Evolutionary conservation across 2,888 invertebrate genomes (phyloP), one percentile per base, ranked within the genome.

Genomic region (Watsonalla cultraria): DNA sequence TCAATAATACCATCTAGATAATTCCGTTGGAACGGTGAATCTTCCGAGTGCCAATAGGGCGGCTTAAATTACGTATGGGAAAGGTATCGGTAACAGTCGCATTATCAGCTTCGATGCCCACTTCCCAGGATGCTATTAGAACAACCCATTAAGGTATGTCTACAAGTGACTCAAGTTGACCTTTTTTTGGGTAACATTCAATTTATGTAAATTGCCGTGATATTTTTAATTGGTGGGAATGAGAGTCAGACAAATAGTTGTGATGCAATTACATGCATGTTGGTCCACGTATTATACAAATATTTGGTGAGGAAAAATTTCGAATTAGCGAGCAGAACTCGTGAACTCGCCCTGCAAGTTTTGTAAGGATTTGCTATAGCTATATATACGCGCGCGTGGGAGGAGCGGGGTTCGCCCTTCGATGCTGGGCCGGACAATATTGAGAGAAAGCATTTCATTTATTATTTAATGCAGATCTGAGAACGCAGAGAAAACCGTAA

Each of bases 341-440:
- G 14, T 35, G 14, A 53, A 53, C 53, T 35, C 35, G 48, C 49
- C 45, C 8, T 45, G 49, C 53, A 49, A 48, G 53, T 49, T 53
- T 45, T 49, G 15, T 37, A 39, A 49, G 45, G 49, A 46, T 35
- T 49, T 35, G 7, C 53, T 47, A 48, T 52, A 45, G 52, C 52
- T 48, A 52, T 42, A 33, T 52, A 48, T 48, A 45, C 46, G 14
- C 42, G 46, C 46, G 46, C n/a, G 5, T 39, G 42, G 42, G 42
- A 42, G 42, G 42, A 42, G 39, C 39, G 11, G 42, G 42, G 11
- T 42, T 42, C 11, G 42, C 42, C 8, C 11, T 42, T 11, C 42
- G 42, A 42, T 42, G 11, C 42, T 11, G 42, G 6, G 8, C 42
- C 42, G 42, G 42, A 11, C 5, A 42, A 42, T 42, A 11, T 42